phyloP scores from a whole-genome alignment of 1,140 invertebrate genomes.

The Drosophila miranda region DNA sequence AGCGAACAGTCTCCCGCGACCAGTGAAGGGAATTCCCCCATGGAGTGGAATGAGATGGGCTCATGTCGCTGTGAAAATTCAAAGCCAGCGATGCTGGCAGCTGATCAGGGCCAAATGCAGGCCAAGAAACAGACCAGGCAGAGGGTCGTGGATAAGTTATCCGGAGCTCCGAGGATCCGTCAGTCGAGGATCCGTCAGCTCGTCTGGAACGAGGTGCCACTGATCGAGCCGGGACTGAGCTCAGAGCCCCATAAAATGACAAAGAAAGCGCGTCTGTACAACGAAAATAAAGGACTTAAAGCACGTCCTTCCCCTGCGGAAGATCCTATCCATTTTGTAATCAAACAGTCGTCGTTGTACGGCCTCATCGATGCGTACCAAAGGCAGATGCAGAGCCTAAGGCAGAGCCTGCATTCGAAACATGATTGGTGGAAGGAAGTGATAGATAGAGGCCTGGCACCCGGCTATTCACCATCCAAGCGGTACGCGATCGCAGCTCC shows the following conservation, averaged over 20 bases:
- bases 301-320: too few species aligned
- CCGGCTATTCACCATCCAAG: background rate
- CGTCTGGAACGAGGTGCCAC: conserved; percentile 58
- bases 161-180: conserved; percentile 28
- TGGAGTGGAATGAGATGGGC: background rate
- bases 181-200: conserved; percentile 59
- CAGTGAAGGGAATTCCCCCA: background rate
- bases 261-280: background rate
- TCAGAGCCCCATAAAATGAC: background rate
- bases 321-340: too few species aligned
- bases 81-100: background rate
- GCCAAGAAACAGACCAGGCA: background rate
- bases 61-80: background rate
- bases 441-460: too few species aligned
- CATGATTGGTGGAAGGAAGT: background rate
- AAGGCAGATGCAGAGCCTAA: conserved; percentile 28
- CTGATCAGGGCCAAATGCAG: background rate
- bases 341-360: conserved; percentile 29
- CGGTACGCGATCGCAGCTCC: background rate
- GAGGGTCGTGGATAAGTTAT: background rate
- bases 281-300: too few species aligned
- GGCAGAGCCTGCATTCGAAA: conserved; percentile 15
- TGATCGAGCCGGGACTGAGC: conserved; percentile 12
- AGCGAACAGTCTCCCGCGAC: conserved; percentile 1
- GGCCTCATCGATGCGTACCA: conserved; percentile 37